A percentile compares a stretch with the other conserved stretches of the same genome.
Evolutionary conservation across 2,888 invertebrate species (phyloP).

Genomic region (Heterodera filipjevi): DNA sequence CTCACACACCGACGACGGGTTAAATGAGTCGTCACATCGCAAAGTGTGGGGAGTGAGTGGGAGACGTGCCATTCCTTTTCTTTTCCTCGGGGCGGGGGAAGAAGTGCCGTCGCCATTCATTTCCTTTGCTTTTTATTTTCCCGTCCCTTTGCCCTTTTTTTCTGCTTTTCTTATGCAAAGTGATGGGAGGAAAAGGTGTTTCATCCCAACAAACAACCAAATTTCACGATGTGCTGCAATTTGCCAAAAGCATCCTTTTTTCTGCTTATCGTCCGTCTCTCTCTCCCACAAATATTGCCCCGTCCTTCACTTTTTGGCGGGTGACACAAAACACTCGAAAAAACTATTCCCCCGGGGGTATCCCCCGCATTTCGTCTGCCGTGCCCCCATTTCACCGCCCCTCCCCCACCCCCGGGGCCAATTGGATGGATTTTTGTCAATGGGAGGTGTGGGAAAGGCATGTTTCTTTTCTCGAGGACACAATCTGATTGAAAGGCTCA

Average conservation of each 20-base stretch:
- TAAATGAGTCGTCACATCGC: background rate
- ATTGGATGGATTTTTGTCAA: slow-evolving; percentile 10
- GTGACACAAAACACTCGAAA: slow-evolving; percentile 9
- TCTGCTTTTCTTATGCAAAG: background rate
- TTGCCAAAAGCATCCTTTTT: background rate
- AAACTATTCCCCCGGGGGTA: background rate
- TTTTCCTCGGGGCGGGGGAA: background rate
- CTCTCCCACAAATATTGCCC: background rate
- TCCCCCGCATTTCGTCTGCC: background rate
- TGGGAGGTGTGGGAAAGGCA: background rate
- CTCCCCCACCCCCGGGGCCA: background rate
- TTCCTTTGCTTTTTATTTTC: background rate
- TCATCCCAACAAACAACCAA: background rate
- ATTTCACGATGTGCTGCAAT: background rate
- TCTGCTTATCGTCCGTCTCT: background rate
- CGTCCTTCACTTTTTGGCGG: slow-evolving; percentile 7
- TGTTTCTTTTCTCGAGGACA: background rate
- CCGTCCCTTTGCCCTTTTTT: background rate
- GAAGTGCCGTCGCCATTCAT: background rate
- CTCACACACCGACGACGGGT: background rate
- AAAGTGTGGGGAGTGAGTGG: too few species aligned
- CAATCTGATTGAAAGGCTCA: background rate
- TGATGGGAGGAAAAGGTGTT: background rate
- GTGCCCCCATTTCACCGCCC: background rate
- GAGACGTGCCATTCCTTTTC: background rate